phyloP scores from a whole-genome alignment of 2,888 invertebrate species.

The Baccha elongata region DNA sequence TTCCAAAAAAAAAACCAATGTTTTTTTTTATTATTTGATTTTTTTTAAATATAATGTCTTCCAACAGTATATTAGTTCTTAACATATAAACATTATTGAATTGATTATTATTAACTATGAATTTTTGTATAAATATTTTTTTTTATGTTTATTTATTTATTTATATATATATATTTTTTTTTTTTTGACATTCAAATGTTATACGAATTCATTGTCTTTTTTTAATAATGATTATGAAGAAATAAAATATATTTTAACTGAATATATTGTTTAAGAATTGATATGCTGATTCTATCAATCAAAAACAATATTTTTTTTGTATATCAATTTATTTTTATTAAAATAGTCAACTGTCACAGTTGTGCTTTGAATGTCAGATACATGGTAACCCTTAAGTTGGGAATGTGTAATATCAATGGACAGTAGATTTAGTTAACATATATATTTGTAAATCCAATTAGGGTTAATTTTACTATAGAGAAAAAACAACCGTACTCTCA shows the following conservation, averaged over 20 bases:
- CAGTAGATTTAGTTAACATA: conserved; percentile 60
- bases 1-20: conserved; percentile 79
- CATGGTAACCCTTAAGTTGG: conserved; percentile 40
- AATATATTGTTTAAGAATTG: conserved; percentile 78
- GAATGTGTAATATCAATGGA: conserved; percentile 73
- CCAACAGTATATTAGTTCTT: conserved; percentile 74
- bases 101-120: conserved; percentile 76
- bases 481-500: conserved; percentile 35
- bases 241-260: conserved; percentile 65
- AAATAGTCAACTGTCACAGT: conserved; percentile 54
- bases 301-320: conserved; percentile 75
- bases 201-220: conserved; percentile 38
- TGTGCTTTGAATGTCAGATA: conserved; percentile 25
- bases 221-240: conserved; percentile 63
- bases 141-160: conserved; percentile 40
- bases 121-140: conserved; percentile 68
- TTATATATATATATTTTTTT: conserved; percentile 59
- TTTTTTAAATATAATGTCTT: conserved; percentile 75
- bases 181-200: conserved; percentile 74
- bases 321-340: conserved; percentile 60
- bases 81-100: conserved; percentile 78
- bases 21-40: conserved; percentile 68
- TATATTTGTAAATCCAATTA: conserved; percentile 70
- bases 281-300: conserved; percentile 82
- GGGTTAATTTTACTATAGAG: conserved; percentile 44